Evolutionary conservation across 2,797 vertebrate genomes (phyloP).

Genomic region (Ptychobarbus kaznakovi): DNA sequence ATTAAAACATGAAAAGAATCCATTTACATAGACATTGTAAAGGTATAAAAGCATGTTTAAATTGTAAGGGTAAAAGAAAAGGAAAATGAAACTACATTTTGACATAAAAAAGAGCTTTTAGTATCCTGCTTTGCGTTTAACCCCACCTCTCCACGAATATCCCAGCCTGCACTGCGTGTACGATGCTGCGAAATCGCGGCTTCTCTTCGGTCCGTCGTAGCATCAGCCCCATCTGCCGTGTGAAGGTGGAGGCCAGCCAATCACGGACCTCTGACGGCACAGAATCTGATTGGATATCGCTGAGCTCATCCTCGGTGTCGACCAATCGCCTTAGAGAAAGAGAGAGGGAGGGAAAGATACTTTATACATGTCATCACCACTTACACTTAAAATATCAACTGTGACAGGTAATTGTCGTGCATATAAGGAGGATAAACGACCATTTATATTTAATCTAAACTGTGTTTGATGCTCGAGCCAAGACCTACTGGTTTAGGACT

Average conservation of each 20-base stretch:
- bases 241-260: slow-evolving; percentile 98
- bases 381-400: not conserved
- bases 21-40: not conserved
- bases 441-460: slow-evolving; percentile 19
- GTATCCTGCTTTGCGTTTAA: not conserved
- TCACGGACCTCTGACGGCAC: slow-evolving; percentile 97
- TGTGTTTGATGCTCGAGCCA: not conserved
- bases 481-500: not conserved
- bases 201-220: slow-evolving; percentile 93
- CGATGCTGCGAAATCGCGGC: slow-evolving; percentile 93
- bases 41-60: not conserved
- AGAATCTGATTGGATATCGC: slow-evolving; percentile 94
- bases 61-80: not conserved
- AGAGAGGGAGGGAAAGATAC: not conserved
- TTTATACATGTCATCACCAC: not conserved
- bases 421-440: not conserved
- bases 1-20: not conserved
- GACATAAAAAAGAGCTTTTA: not conserved
- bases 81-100: not conserved
- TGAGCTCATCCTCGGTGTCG: slow-evolving; percentile 97
- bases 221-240: slow-evolving; percentile 97
- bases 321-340: slow-evolving; percentile 84
- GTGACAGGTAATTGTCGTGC: not conserved
- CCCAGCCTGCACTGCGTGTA: slow-evolving; percentile 97
- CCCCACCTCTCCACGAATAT: slow-evolving; percentile 96